These are phyloP conservation scores for Scolopax rusticola DNA, from an alignment of 2,797 vertebrate genomes.

Conservation along the genomic window DNA sequence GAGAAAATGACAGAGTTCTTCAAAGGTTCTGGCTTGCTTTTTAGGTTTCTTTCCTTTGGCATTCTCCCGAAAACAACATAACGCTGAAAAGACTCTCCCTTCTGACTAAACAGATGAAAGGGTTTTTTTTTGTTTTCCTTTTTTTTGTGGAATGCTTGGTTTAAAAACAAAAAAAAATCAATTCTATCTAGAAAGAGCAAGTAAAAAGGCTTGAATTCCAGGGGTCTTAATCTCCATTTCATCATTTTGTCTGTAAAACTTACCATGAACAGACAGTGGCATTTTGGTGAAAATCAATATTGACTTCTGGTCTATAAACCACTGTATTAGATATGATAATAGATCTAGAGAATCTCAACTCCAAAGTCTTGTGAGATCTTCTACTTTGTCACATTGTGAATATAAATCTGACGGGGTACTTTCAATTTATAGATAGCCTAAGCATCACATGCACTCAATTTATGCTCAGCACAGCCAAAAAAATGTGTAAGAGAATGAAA, in stretches of 20 bases:
- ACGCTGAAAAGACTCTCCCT: not conserved
- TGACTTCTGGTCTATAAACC: not conserved
- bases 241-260: not conserved
- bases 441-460: not conserved
- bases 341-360: not conserved
- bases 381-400: not conserved
- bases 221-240: not conserved
- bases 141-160: not conserved
- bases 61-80: not conserved
- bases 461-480: not conserved
- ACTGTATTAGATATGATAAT: not conserved
- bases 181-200: not conserved
- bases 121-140: not conserved
- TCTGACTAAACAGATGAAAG: not conserved
- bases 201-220: not conserved
- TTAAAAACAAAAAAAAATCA: slow-evolving; percentile 12
- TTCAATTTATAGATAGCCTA: not conserved
- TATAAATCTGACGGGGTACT: not conserved
- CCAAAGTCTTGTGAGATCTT: not conserved
- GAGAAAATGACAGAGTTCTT: not conserved
- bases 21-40: slow-evolving; percentile 2
- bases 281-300: not conserved
- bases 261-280: not conserved
- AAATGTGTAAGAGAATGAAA: not conserved
- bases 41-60: not conserved